Evolutionary conservation across 2,888 invertebrate genomes (phyloP).

Genomic region (Pachymerium ferrugineum): DNA sequence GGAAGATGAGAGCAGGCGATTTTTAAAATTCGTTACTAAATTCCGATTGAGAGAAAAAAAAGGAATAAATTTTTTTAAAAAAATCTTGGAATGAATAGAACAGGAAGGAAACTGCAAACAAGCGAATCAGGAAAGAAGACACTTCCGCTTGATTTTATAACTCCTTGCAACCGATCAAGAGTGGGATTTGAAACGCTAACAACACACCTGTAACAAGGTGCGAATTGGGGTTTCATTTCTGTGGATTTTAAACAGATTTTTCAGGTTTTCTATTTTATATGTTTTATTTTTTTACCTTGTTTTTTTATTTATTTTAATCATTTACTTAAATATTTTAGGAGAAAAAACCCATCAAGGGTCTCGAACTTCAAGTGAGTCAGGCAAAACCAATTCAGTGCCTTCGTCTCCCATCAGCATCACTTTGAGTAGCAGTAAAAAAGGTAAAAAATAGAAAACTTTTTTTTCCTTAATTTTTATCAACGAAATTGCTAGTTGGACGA

Average conservation of each 20-base stretch:
- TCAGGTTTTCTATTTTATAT: neutral
- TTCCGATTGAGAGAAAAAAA: neutral
- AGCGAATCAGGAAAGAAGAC: neutral
- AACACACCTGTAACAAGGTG: no score
- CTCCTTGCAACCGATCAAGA: neutral
- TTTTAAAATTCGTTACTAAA: neutral
- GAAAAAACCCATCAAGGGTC: neutral
- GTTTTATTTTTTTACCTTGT: neutral
- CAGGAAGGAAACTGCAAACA: neutral
- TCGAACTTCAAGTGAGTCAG: neutral
- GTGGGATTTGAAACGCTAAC: neutral
- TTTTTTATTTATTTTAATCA: no score
- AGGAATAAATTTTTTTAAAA: neutral
- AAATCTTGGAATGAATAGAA: neutral
- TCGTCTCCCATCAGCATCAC: constrained; percentile 29
- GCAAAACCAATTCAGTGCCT: neutral
- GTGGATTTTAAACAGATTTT: neutral
- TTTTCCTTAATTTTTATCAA: neutral
- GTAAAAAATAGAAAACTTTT: neutral
- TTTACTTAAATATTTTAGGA: no score
- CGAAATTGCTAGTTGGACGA: no score
- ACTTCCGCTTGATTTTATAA: neutral
- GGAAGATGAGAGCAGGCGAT: neutral
- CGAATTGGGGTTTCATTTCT: no score
- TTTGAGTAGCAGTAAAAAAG: constrained; percentile 30